Conservation (phyloP, 2,113 vertebrate species). For the Carettochelys insculpta region DNA sequence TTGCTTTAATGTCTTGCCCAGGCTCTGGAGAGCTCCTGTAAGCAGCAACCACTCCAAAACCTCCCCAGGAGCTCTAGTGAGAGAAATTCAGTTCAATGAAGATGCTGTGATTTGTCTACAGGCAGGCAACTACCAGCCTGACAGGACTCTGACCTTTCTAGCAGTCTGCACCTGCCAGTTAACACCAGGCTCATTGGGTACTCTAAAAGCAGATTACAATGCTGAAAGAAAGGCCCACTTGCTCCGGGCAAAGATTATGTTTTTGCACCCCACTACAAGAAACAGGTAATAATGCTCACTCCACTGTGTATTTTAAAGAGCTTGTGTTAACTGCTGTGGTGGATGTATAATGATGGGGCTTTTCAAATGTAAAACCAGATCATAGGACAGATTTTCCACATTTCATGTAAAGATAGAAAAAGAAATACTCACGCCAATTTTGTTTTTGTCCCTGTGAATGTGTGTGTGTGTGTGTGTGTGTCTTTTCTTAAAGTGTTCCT, state of each 20-base stretch:
- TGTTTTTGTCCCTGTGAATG: too few relatives aligned
- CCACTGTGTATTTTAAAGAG: background rate
- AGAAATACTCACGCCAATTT: background rate
- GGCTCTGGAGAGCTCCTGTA: background rate
- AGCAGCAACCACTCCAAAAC: background rate
- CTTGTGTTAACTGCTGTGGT: background rate
- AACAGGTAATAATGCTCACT: background rate
- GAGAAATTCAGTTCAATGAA: background rate
- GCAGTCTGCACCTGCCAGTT: background rate
- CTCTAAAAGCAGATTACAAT: background rate
- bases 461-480: too few relatives aligned
- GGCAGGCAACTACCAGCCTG: background rate
- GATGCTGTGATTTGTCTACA: background rate
- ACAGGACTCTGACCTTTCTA: background rate
- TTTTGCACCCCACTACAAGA: background rate
- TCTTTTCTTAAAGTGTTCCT: background rate
- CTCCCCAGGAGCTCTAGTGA: background rate
- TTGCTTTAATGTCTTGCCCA: background rate
- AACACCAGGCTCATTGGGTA: background rate
- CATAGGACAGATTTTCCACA: background rate
- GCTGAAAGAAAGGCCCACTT: background rate
- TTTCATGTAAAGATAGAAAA: background rate
- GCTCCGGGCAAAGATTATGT: background rate
- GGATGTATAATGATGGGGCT: background rate
- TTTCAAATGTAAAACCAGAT: background rate